Percentiles rank a stretch among this genome's conserved stretches.
These are phyloP conservation scores for Thryonomys swinderianus DNA, from an alignment of 2,113 vertebrate species.

Conservation along the genomic window DNA sequence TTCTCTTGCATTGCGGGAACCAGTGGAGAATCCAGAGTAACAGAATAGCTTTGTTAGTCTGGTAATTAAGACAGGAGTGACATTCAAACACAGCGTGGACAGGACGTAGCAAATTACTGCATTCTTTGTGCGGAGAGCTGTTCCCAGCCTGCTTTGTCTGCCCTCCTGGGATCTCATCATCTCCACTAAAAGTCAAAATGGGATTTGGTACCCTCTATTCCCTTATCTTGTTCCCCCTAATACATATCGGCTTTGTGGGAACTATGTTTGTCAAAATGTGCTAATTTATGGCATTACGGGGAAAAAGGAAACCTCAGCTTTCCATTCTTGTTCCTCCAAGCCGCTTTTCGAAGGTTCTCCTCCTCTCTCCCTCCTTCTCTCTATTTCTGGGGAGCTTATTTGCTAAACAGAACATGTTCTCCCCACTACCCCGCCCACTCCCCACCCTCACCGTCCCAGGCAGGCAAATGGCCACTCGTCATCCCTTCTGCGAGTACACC, in stretches of 20 bases:
- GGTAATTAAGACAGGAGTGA: conserved; percentile 94
- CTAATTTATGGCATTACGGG: conserved; percentile 79
- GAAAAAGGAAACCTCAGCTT: conserved; percentile 71
- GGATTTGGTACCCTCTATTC: conserved; percentile 94
- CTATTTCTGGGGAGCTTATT: conserved; percentile 78
- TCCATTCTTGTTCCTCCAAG: conserved; percentile 53
- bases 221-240: conserved; percentile 85
- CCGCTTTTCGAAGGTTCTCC: conserved; percentile 65
- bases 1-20: conserved; percentile 66
- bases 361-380: conserved; percentile 27
- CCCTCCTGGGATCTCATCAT: conserved; percentile 95
- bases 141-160: conserved; percentile 90
- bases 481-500: conserved; percentile 79
- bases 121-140: conserved; percentile 92
- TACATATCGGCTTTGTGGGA: conserved; percentile 82
- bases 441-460: conserved; percentile 64
- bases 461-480: conserved; percentile 86
- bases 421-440: conserved; percentile 26
- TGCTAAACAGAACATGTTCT: conserved; percentile 80
- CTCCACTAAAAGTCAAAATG: conserved; percentile 97
- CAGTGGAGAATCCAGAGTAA: conserved; percentile 76
- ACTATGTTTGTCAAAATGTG: conserved; percentile 81
- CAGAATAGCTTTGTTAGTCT: conserved; percentile 90
- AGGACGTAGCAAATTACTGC: conserved; percentile 93
- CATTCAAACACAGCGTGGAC: conserved; percentile 89